Base-by-base conservation (phyloP, 2,888 invertebrate species). In the Meloe dianella region DNA sequence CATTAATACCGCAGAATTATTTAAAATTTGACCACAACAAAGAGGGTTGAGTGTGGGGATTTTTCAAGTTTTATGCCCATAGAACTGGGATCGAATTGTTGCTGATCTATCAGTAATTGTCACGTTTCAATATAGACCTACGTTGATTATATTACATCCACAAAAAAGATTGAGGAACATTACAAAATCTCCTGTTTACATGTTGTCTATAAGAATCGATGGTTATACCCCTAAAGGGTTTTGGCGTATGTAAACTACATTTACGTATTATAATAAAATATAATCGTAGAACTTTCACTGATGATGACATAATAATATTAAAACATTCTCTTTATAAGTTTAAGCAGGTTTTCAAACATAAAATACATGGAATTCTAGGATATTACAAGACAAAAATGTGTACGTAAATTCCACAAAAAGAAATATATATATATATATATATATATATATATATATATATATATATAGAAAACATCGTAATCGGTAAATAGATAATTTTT, bases 201-300 rank as follows among this genome's bases (percentile, higher is more conserved):
- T 41, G 12, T 17, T n/a, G 22, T 41, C 4, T 8, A n/a, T 7
- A n/a, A 41, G 17, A 41, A 41, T 17, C 2, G 7, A 17, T 17
- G 17, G 0, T 6, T n/a, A 41, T 35, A n/a, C 41, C 47, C 47
- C 47, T 51, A 9, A 24, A 54, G 54, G 54, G 24, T 54, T 22
- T 24, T 5, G n/a, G 17, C 12, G n/a, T 41, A 41, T 17, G 17
- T 17, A n/a, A 41, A 41, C n/a, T 17, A 41, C 41, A n/a, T 41
- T 41, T 10, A 41, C 41, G 41, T 17, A 17, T 9, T 54, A 24
- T 24, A 54, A 27, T 14, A 24, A 59, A 62, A 62, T 65, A 60
- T 47, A 62, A 66, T 51, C 57, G 61, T 14, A 58, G 7, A 63
- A 67, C 67, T 67, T 67, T 67, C 67, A 67, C 67, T 61, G 67